Conservation (phyloP, 1,140 invertebrate species). For the Euglossa dilemma region DNA sequence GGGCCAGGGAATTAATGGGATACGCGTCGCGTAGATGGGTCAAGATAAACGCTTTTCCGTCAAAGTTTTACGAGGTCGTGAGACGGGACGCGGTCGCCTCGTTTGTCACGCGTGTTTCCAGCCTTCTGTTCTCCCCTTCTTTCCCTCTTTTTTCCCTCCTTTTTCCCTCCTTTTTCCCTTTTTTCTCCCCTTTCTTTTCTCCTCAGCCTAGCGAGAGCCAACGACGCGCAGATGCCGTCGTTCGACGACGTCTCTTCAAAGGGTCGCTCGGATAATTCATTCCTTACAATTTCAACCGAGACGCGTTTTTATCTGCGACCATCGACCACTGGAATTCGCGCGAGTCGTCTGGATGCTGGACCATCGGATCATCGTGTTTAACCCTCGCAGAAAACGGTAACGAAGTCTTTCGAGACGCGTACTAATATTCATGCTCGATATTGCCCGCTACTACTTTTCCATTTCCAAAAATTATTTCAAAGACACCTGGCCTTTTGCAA, state of each 20-base stretch:
- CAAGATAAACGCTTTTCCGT: neutral
- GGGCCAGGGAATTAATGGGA: neutral
- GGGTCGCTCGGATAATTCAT: neutral
- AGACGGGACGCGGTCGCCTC: neutral
- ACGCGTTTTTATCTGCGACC: neutral
- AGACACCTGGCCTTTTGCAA: too few species aligned
- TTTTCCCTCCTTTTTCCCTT: neutral
- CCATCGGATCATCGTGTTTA: constrained; percentile 5
- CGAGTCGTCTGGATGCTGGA: neutral
- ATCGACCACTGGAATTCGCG: neutral
- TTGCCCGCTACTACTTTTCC: too few species aligned
- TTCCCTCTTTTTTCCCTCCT: neutral
- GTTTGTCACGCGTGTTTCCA: neutral
- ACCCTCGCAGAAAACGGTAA: too few species aligned
- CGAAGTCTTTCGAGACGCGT: too few species aligned
- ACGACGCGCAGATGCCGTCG: too few species aligned
- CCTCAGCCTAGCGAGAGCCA: neutral
- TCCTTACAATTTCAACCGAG: neutral
- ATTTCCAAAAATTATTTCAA: too few species aligned
- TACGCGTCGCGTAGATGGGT: neutral
- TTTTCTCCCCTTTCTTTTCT: neutral
- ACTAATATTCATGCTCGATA: too few species aligned
- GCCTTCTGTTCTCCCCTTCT: neutral
- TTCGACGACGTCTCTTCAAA: neutral
- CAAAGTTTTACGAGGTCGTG: neutral